Evolutionary conservation across 2,797 vertebrate species (phyloP).

Genomic region (Pteronotus mesoamericanus): DNA sequence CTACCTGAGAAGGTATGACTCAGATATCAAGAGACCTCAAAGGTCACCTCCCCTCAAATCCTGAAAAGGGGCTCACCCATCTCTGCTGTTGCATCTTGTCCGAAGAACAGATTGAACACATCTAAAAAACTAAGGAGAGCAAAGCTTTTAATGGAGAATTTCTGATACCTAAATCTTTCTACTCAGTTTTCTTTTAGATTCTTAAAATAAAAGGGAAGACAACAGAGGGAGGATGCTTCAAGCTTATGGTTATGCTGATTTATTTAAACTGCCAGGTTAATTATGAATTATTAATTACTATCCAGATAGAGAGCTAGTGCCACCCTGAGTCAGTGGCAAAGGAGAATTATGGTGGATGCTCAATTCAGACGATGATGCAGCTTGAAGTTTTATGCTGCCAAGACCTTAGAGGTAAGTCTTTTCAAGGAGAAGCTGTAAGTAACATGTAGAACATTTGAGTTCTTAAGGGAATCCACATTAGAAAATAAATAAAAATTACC

Average conservation of each 20-base stretch:
- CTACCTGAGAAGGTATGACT: background rate
- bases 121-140: background rate
- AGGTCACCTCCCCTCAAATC: background rate
- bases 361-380: background rate
- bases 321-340: background rate
- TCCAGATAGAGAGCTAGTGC: background rate
- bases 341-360: conserved; percentile 25
- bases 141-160: background rate
- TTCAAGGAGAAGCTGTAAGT: conserved; percentile 62
- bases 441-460: conserved; percentile 43
- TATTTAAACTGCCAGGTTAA: conserved; percentile 40
- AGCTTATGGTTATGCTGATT: background rate
- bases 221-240: background rate
- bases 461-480: conserved; percentile 64
- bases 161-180: background rate
- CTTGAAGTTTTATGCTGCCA: conserved; percentile 41
- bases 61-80: background rate
- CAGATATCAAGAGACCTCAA: background rate
- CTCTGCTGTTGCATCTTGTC: background rate
- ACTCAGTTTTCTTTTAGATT: background rate
- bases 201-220: background rate
- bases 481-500: conserved; percentile 71
- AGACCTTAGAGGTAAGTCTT: conserved; percentile 46
- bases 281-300: conserved; percentile 60
- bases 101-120: background rate